Conservation (phyloP, 2,113 vertebrate genomes). For the Pomatorhinus ruficollis region DNA sequence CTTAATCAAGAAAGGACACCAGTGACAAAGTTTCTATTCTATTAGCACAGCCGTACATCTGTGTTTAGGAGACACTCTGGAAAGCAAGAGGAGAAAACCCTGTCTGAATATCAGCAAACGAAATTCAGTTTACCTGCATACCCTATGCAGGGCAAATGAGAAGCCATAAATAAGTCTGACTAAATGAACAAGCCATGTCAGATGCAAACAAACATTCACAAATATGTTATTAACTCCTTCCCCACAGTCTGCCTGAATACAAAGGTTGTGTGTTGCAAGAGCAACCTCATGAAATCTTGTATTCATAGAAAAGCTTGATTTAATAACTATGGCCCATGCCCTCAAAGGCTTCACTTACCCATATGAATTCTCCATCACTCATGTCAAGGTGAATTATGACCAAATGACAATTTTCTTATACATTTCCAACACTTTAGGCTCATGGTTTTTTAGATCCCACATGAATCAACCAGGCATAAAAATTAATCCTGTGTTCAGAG, state of each 20-base stretch:
- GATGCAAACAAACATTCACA: neutral
- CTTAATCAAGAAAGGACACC: neutral
- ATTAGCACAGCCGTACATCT: neutral
- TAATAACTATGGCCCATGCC: neutral
- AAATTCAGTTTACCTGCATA: neutral
- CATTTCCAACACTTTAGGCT: neutral
- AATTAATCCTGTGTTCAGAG: neutral
- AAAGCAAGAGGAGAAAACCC: neutral
- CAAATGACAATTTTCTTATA: neutral
- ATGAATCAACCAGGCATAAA: neutral
- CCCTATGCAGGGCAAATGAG: neutral
- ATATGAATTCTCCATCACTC: neutral
- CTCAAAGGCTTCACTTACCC: conserved; percentile 10
- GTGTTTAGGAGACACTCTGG: neutral
- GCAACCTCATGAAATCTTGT: neutral
- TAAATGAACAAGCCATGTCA: neutral
- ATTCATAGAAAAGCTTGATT: neutral
- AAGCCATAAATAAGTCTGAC: neutral
- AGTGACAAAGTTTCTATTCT: neutral
- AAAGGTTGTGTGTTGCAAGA: neutral
- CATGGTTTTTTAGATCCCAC: neutral
- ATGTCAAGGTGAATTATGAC: neutral
- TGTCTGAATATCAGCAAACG: neutral
- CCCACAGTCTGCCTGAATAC: neutral
- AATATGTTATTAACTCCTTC: neutral